Conservation (phyloP, 1,140 invertebrate genomes). For the Melipona quadrifasciata region DNA sequence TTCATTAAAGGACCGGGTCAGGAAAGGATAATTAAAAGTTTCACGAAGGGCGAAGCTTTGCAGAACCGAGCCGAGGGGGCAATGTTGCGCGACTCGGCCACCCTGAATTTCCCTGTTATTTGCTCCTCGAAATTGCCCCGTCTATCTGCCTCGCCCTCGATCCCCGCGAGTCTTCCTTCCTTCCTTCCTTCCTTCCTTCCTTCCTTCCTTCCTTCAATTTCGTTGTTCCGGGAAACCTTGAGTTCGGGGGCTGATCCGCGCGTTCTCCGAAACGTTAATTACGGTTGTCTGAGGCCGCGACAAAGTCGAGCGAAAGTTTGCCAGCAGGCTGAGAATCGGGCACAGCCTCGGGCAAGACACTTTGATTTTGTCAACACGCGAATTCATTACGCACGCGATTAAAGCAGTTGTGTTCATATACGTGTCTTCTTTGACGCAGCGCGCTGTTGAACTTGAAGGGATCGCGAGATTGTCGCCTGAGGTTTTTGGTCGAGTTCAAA, state of each 20-base stretch:
- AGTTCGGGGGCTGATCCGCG: slow-evolving; percentile 23
- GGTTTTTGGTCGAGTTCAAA: not conserved
- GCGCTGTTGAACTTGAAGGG: not conserved
- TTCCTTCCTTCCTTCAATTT: slow-evolving; percentile 25
- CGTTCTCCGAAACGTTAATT: slow-evolving; percentile 36
- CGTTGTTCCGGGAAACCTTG: slow-evolving; percentile 39
- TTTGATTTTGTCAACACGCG: slow-evolving; percentile 21
- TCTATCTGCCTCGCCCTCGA: slow-evolving; percentile 19
- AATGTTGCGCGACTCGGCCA: slow-evolving; percentile 33
- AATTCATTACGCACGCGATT: slow-evolving; percentile 3
- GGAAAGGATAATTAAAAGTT: slow-evolving; percentile 76
- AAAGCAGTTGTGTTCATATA: not conserved
- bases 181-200: slow-evolving; percentile 18
- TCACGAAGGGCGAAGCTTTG: slow-evolving; percentile 28
- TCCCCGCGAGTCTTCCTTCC: slow-evolving; percentile 3
- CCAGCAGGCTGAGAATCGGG: not conserved
- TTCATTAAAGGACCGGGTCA: slow-evolving; percentile 68
- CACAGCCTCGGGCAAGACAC: not conserved
- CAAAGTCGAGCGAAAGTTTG: slow-evolving; percentile 42
- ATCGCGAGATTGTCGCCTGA: not conserved
- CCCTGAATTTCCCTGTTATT: slow-evolving; percentile 46
- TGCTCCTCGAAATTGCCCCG: slow-evolving; percentile 35
- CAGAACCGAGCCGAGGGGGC: not conserved
- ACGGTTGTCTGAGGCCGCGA: slow-evolving; percentile 34
- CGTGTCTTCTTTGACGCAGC: not conserved